A percentile compares a stretch with the other conserved stretches of the same genome.
These are phyloP conservation scores for Saccopteryx leptura DNA, from an alignment of 2,113 vertebrate genomes.

Conservation along the genomic window DNA sequence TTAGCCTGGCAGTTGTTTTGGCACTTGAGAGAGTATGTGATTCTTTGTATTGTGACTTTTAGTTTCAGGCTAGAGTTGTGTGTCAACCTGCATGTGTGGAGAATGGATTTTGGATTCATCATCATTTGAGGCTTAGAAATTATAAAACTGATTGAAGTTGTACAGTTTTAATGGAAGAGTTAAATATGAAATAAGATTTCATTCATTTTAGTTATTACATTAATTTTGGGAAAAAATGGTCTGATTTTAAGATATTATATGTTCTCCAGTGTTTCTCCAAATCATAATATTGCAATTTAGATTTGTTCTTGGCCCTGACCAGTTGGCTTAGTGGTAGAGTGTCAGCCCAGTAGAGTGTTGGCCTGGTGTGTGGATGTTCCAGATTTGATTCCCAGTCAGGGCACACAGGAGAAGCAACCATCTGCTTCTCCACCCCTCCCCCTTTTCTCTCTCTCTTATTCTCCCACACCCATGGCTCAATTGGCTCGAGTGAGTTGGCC, in stretches of 20 bases:
- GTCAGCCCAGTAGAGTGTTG: no score
- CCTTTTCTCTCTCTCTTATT: no score
- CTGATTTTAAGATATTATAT: conserved; percentile 29
- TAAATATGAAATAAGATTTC: conserved; percentile 66
- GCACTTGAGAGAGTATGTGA: neutral
- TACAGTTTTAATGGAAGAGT: conserved; percentile 41
- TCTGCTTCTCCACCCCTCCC: no score
- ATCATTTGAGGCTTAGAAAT: conserved; percentile 51
- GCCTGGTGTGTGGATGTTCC: no score
- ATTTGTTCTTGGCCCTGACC: no score
- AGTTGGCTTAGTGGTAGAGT: no score
- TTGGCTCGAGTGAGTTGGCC: no score
- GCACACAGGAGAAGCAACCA: no score
- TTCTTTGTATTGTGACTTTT: conserved; percentile 59
- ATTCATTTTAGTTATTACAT: neutral
- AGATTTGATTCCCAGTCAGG: no score
- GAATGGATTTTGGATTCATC: conserved; percentile 54
- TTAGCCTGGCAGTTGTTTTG: conserved; percentile 59
- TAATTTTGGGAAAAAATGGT: conserved; percentile 39
- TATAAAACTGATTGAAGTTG: conserved; percentile 51
- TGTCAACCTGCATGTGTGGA: neutral
- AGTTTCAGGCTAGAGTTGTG: conserved; percentile 50
- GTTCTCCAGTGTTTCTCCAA: conserved; percentile 8
- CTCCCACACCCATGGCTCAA: no score
- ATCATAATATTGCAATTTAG: neutral